These are phyloP conservation scores for Amphimallon solstitiale DNA, from an alignment of 2,888 invertebrate species.

Conservation along the genomic window DNA sequence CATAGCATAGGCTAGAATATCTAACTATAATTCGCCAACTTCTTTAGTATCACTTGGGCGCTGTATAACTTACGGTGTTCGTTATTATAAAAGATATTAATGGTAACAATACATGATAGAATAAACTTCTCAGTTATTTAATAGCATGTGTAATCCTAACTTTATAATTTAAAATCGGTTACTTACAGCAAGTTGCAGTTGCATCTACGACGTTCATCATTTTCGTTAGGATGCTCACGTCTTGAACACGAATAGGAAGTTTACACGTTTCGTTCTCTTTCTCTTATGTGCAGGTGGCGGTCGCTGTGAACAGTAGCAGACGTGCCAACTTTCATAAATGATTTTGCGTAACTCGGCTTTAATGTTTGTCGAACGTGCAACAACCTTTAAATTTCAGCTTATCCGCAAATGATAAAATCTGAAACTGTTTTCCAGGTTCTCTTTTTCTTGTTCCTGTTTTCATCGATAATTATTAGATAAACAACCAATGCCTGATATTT, in stretches of 20 bases:
- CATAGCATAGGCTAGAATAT: too few relatives aligned
- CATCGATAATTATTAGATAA: constrained; percentile 24
- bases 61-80: too few relatives aligned
- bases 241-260: constrained; percentile 48
- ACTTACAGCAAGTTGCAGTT: constrained; percentile 23
- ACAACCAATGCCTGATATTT: constrained; percentile 10
- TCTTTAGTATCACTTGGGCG: too few relatives aligned
- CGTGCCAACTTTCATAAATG: constrained; percentile 50
- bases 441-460: constrained; percentile 3
- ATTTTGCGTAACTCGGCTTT: constrained; percentile 49
- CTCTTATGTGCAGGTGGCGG: constrained; percentile 46
- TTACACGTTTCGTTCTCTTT: constrained; percentile 48
- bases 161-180: constrained; percentile 31
- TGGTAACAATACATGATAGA: too few relatives aligned
- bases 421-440: constrained; percentile 7
- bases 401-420: constrained; percentile 27
- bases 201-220: constrained; percentile 19
- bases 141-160: not conserved
- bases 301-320: constrained; percentile 40
- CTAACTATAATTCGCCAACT: too few relatives aligned
- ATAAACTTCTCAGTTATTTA: too few relatives aligned
- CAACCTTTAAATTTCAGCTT: constrained; percentile 35
- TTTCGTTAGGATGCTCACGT: constrained; percentile 50
- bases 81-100: too few relatives aligned
- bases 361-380: constrained; percentile 51